phyloP scores from a whole-genome alignment of 2,797 vertebrate genomes.

The Neopelma chrysocephalum region DNA sequence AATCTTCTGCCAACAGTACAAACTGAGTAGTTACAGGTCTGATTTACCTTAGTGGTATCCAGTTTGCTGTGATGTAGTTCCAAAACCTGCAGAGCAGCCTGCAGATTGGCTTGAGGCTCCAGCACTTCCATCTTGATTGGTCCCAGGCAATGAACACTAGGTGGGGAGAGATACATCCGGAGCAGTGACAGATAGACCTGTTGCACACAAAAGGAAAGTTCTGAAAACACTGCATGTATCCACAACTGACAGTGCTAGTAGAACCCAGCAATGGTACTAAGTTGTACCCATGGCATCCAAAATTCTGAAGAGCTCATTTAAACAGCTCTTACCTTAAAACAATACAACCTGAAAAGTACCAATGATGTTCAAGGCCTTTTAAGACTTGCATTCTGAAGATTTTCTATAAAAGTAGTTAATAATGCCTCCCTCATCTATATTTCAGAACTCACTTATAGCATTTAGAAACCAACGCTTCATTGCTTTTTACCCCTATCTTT shows the following conservation, averaged over 20 bases:
- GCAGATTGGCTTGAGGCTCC: conserved; percentile 92
- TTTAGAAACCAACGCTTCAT: neutral
- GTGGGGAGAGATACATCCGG: conserved; percentile 96
- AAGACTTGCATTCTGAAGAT: neutral
- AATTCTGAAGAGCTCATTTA: neutral
- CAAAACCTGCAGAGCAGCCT: conserved; percentile 91
- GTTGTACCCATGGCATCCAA: neutral
- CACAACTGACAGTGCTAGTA: neutral
- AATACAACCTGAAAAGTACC: neutral
- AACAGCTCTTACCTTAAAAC: neutral
- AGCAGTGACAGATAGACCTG: conserved; percentile 97
- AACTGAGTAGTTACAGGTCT: neutral
- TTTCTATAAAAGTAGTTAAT: neutral
- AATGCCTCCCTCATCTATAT: neutral
- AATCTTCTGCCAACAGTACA: neutral
- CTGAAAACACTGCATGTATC: neutral
- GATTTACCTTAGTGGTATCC: conserved; percentile 93
- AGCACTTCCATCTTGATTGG: conserved; percentile 94
- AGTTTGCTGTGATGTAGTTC: conserved; percentile 96
- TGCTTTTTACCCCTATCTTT: neutral
- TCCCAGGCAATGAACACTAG: conserved; percentile 93
- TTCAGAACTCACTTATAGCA: neutral
- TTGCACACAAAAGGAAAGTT: conserved; percentile 18
- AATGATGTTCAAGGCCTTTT: neutral
- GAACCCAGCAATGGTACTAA: neutral